Base-by-base conservation (phyloP, 2,113 vertebrate genomes). In the Malaclemys terrapin region DNA sequence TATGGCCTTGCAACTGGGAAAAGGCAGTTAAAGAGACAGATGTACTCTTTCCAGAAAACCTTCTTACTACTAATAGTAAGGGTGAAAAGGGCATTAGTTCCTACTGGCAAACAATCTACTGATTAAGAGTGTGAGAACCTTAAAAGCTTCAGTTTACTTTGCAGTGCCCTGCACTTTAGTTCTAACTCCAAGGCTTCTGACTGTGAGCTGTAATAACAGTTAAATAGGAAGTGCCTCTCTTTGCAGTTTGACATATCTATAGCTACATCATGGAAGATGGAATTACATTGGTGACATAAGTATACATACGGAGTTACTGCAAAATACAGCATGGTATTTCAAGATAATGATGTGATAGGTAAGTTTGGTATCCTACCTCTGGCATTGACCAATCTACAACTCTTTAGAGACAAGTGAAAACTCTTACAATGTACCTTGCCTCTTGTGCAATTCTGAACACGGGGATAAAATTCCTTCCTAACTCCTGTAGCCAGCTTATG, bases 11-110 rank as follows among this genome's bases (percentile, higher is more conserved):
- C 90, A 96, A 78, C 50, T 65, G 10, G 59, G 87, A 96, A 97
- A 95, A 91, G 38, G 29, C 57, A 88, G 75, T 96, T 96, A 87
- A 85, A 88, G 97, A 97, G 90, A 92, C 50, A 92, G 25, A 47
- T 42, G 9, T 72, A 53, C 94, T 93, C 25, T 84, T 76, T 84
- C 59, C 27, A 65, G 89, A 95, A 50, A 87, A 54, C 11, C 75
- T 6, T 87, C 84, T 87, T 89, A 54, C 52, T 35, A 47, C 42
- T 75, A 95, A 82, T 88, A 89, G 22, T 81, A 87, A 89, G 49
- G 50, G 54, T 84, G 80, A 96, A 95, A 96, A 94, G 57, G 22
- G 7, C 80, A 87, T 62, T 94, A 88, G 65, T 82, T 97, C 25
- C 82, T 87, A 75, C 72, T 92, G 88, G 84, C 16, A 97, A 95